Base-by-base conservation (phyloP, 2,888 invertebrate species). In the Melanotus villosus region DNA sequence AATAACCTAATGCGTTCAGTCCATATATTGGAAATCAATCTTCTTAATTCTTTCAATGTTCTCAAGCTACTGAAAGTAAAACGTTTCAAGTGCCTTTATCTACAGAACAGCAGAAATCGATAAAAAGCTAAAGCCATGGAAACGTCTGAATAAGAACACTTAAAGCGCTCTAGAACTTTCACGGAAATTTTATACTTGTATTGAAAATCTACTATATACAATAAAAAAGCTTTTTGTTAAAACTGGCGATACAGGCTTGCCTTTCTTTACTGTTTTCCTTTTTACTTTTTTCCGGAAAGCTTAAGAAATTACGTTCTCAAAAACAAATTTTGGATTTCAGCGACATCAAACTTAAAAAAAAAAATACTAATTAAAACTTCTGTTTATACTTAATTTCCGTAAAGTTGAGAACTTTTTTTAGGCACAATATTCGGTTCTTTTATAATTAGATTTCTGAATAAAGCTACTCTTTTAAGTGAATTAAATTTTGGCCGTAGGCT, bases 71-170 rank as follows among this genome's bases (percentile, higher is more conserved):
- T 50, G 18, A 41, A 62, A 62, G 59, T 60, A 50, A 50, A 62
- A 52, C 36, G 62, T 38, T 62, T 50, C 23, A 18, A 62, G 50
- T 62, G 50, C 62, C 47, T 23, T 62, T 62, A 62, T 62, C 50
- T 62, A 36, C 50, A 23, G 62, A 14, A 62, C 26, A 41, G 4
- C 38, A 38, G 16, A 36, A 32, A 62, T 62, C 62, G 62, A 62
- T 62, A 62, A 62, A 36, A 52, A 52, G 52, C 52, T 50, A 62
- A 12, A 62, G 26, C 52, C 36, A 32, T 36, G 52, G 21, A 50
- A 62, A 41, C 47, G 52, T 16, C 10, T 30, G 38, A 62, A 62
- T 62, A 38, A 47, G 34, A 30, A 52, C 52, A 30, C 32, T 52
- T 52, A 32, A n/a, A 2, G 12, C 6, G 9, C 12, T 2, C 2